Evolutionary conservation across 2,888 invertebrate genomes (phyloP), one percentile per base, ranked within the genome.

Genomic region (Clunio marinus): DNA sequence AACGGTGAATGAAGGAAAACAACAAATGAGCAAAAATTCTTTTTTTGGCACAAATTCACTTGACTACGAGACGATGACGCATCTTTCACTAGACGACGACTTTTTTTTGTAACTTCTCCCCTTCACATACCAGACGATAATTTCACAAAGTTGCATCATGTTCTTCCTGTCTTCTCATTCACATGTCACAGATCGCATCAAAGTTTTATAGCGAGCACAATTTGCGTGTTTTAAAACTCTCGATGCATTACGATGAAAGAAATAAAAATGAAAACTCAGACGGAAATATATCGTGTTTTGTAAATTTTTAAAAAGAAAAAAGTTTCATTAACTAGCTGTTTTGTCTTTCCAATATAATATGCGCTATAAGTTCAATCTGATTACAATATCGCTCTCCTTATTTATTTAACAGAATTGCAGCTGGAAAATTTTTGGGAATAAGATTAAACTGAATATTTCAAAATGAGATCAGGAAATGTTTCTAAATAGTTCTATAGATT

Each of bases 1-100:
- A 20, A 25, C n/a, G 22, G 22, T 25, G 24, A n/a, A 17, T 57
- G 57, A 25, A 57, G 25, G 2, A 8, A 45, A 57, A 57, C n/a
- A n/a, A n/a, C n/a, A n/a, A n/a, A n/a, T n/a, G n/a, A n/a, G n/a
- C n/a, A n/a, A 4, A 13, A 24, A 24, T 22, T 57, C 27, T 57
- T 57, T 60, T 60, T 60, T 37, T 60, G 60, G 60, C 60, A 35
- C 32, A n/a, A n/a, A 13, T 60, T 32, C 28, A 60, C 17, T 60
- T 59, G 7, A 20, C 24, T 57, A 20, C 22, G 35, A 60, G 60
- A 60, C 60, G 35, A 32, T 60, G 60, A 60, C 60, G 60, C 60
- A 60, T 60, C 17, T 35, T 35, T 35, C 55, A 17, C 35, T 22
- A 60, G 35, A 60, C 60, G 60, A 13, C 22, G 7, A 35, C 35